A percentile compares a stretch with the other conserved stretches of the same genome.
Conservation (phyloP, 64 coral and sea anemone genomes). For the Stichodactyla helianthus region DNA sequence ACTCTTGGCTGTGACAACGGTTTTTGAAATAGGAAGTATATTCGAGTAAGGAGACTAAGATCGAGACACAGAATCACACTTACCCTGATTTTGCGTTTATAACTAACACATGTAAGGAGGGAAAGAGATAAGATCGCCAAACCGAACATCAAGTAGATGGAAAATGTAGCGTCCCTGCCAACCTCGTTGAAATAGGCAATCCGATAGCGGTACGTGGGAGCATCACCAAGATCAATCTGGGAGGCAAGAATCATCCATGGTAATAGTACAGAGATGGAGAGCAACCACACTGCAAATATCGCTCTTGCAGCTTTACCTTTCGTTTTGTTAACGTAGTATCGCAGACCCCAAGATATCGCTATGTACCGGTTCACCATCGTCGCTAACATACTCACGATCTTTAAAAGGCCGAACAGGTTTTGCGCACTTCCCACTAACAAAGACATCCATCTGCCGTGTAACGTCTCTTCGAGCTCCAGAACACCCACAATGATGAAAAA, state of each 20-base stretch:
- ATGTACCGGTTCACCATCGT: not conserved
- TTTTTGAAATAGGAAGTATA: no score
- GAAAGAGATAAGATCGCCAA: not conserved
- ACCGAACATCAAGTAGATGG: not conserved
- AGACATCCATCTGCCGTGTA: not conserved
- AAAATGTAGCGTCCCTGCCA: not conserved
- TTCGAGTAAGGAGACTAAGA: no score
- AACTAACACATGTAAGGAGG: not conserved
- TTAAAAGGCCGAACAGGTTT: not conserved
- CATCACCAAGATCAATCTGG: conserved; percentile 1
- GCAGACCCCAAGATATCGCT: conserved; percentile 5
- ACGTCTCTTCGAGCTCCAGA: not conserved
- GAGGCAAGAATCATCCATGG: not conserved
- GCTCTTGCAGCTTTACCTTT: not conserved
- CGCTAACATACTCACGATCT: conserved; percentile 1
- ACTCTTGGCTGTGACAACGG: no score
- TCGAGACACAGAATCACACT: no score
- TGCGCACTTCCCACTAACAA: not conserved
- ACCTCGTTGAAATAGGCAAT: not conserved
- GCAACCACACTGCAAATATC: not conserved
- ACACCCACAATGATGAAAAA: not conserved
- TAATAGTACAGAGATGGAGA: not conserved
- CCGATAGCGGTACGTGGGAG: not conserved
- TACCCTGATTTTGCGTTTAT: no score
- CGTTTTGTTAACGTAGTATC: conserved; percentile 14